Base-by-base conservation (phyloP, 2,113 vertebrate genomes). In the Parus major region DNA sequence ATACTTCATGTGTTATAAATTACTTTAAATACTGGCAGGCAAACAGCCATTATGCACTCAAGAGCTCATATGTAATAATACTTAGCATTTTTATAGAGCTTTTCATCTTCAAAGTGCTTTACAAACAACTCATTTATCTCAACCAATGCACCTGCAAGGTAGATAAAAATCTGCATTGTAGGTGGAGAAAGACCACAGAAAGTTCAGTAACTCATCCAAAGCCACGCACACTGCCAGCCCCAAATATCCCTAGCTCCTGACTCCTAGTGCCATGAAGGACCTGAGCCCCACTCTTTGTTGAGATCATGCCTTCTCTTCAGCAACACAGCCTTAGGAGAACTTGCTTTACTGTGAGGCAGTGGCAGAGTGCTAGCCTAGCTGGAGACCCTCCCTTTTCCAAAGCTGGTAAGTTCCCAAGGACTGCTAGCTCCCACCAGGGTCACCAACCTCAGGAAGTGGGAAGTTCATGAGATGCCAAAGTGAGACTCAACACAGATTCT, bases 51-150 rank as follows among this genome's bases (percentile, higher is more conserved):
- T 95, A 97, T 39, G 41, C 68, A 82, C 92, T 95, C 80, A 92
- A 93, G 89, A 96, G 77, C 93, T 88, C 77, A 91, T 61, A 96
- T 15, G 86, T 89, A 96, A 92, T 82, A 93, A 65, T 95, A 86
- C 86, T 97, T 91, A 92, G 91, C 92, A 95, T 97, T 97, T 95
- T 96, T 91, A 97, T 81, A 95, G 93, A 85, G 90, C 89, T 96
- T 97, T 96, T 96, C 50, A 96, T 95, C 89, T 94, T 87, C 77
- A 5, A 90, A 95, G 90, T 92, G 95, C 92, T 96, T 96, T 95
- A 93, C 89, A 97, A 96, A 96, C 95, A 97, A 94, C 81, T 86
- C 92, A 96, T 96, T 96, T 96, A 94, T 90, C 75, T 91, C 83
- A 90, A 90, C 92, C 50, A 92, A 88, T 2, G 44, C 85, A 93